Percentiles rank a stretch among this genome's conserved stretches.
Conservation (phyloP, 2,797 vertebrate species). For the Allobates femoralis region DNA sequence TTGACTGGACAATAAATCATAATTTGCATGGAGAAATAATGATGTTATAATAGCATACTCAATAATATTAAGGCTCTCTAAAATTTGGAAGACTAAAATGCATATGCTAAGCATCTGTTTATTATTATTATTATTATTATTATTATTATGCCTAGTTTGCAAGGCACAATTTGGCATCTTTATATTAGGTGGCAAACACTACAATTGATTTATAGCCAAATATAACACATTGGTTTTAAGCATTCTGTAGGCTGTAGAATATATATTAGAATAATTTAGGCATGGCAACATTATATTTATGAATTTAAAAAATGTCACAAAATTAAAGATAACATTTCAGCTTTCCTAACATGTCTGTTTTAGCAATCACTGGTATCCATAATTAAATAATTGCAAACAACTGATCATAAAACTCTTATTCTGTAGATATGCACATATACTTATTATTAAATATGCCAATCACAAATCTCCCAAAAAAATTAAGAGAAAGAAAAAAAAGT, state of each 20-base stretch:
- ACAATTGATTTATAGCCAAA: not conserved
- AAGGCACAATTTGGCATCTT: not conserved
- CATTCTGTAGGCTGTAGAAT: not conserved
- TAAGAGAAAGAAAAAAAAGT: too few species aligned
- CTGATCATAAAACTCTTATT: too few species aligned
- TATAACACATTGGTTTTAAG: not conserved
- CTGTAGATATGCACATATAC: too few species aligned
- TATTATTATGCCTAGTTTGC: not conserved
- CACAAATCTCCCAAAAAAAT: too few species aligned
- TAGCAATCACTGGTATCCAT: too few species aligned
- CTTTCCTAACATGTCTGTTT: too few species aligned
- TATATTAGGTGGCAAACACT: not conserved
- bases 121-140: not conserved
- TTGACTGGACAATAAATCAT: not conserved
- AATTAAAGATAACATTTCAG: too few species aligned
- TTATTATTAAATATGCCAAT: too few species aligned
- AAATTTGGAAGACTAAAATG: not conserved
- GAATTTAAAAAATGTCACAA: too few species aligned
- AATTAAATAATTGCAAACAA: too few species aligned
- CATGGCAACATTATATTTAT: too few species aligned
- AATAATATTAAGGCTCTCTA: not conserved
- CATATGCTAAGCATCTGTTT: not conserved
- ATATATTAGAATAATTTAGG: not conserved
- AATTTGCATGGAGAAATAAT: not conserved
- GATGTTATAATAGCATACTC: not conserved